Evolutionary conservation across 2,888 invertebrate genomes (phyloP).

Genomic region (Erpobdella octoculata): DNA sequence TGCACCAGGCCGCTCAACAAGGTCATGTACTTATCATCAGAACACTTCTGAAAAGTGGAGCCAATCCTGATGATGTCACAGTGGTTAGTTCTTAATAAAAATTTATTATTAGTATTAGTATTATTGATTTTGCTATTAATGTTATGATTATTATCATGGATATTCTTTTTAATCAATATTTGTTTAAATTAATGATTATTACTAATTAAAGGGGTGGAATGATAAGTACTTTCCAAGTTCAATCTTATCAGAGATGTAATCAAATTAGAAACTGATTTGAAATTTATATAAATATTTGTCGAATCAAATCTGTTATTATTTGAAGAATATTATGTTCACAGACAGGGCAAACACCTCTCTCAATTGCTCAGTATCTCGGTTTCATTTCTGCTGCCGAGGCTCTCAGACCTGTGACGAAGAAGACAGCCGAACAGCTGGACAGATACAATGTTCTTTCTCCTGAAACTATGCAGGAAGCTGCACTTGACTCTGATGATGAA

Average conservation of each 20-base stretch:
- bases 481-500: constrained; percentile 96
- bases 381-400: constrained; percentile 97
- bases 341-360: constrained; percentile 93
- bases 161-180: too few species aligned
- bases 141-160: too few species aligned
- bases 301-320: too few species aligned
- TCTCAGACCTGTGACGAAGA: constrained; percentile 73
- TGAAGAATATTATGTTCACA: too few species aligned
- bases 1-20: constrained; percentile 88
- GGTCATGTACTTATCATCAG: constrained; percentile 85
- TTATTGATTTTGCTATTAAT: too few species aligned
- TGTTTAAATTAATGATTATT: too few species aligned
- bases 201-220: too few species aligned
- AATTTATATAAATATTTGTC: too few species aligned
- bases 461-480: constrained; percentile 97
- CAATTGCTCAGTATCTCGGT: constrained; percentile 91
- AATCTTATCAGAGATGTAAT: too few species aligned
- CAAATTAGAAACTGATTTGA: too few species aligned
- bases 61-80: constrained; percentile 59
- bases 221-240: too few species aligned
- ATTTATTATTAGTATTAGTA: too few species aligned
- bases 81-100: constrained; percentile 47
- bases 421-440: constrained; percentile 75
- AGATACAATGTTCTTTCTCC: constrained; percentile 96
- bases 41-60: constrained; percentile 78